These are phyloP conservation scores for Reticulitermes speratus DNA, from an alignment of 1,140 invertebrate species.

Conservation along the genomic window DNA sequence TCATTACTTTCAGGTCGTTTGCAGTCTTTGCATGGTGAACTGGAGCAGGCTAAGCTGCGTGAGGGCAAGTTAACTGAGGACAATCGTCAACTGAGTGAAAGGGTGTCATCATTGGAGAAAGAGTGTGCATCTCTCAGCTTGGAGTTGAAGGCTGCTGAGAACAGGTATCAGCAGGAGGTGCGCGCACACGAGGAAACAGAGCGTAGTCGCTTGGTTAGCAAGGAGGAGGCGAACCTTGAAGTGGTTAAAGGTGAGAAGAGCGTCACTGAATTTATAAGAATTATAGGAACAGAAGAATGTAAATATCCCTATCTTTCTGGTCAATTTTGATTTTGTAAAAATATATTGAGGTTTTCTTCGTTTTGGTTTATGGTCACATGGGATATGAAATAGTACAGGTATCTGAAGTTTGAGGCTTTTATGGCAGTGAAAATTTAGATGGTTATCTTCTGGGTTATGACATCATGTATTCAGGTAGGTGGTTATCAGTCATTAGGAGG, in stretches of 20 bases:
- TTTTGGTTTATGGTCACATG: not conserved
- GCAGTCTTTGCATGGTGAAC: constrained; percentile 65
- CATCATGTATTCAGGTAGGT: no score
- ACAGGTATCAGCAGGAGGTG: constrained; percentile 85
- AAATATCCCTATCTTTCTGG: no score
- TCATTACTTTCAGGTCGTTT: constrained; percentile 46
- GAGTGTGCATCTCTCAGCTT: constrained; percentile 81
- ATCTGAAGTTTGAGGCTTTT: not conserved
- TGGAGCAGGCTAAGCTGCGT: constrained; percentile 68
- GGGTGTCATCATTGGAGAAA: constrained; percentile 83
- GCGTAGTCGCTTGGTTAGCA: constrained; percentile 75
- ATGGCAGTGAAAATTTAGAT: not conserved
- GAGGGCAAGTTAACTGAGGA: constrained; percentile 72
- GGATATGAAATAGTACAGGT: not conserved
- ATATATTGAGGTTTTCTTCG: not conserved
- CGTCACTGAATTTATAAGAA: not conserved
- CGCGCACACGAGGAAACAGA: constrained; percentile 87
- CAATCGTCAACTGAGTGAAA: constrained; percentile 75
- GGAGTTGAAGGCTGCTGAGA: constrained; percentile 83
- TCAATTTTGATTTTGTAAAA: no score
- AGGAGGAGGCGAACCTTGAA: constrained; percentile 87
- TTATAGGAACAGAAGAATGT: no score
- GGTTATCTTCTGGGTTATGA: no score
- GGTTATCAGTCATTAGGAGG: no score
- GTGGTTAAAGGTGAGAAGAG: constrained; percentile 76